These are phyloP conservation scores for Ecdyonurus torrentis DNA, from an alignment of 2,888 invertebrate genomes.

Conservation along the genomic window DNA sequence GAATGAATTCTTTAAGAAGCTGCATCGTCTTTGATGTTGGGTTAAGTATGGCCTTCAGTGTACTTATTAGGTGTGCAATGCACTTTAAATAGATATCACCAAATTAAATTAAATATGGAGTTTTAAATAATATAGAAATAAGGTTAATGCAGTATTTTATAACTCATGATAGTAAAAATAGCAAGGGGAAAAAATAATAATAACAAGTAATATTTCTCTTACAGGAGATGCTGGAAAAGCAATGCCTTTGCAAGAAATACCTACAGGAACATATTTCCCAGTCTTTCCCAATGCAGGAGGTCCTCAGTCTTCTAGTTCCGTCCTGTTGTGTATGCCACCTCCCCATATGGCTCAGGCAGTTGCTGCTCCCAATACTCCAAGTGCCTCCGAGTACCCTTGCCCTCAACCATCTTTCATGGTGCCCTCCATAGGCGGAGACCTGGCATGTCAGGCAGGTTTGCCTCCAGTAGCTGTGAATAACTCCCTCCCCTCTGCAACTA, in stretches of 20 bases:
- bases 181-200: too few relatives aligned
- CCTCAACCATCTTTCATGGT: not conserved
- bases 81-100: too few relatives aligned
- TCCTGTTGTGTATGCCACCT: not conserved
- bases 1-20: too few relatives aligned
- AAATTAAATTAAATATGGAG: too few relatives aligned
- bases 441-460: too few relatives aligned
- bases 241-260: not conserved
- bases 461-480: not conserved
- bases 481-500: not conserved
- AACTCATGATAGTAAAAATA: too few relatives aligned
- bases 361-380: not conserved
- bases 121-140: too few relatives aligned
- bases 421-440: not conserved
- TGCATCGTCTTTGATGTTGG: too few relatives aligned
- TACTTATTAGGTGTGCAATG: too few relatives aligned
- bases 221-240: not conserved
- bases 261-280: not conserved
- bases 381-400: not conserved
- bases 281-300: not conserved
- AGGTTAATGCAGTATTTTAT: too few relatives aligned
- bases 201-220: too few relatives aligned
- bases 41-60: too few relatives aligned
- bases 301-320: not conserved
- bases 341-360: not conserved